These are phyloP conservation scores for Crotalus viridis DNA, from an alignment of 2,113 vertebrate species.

Conservation along the genomic window DNA sequence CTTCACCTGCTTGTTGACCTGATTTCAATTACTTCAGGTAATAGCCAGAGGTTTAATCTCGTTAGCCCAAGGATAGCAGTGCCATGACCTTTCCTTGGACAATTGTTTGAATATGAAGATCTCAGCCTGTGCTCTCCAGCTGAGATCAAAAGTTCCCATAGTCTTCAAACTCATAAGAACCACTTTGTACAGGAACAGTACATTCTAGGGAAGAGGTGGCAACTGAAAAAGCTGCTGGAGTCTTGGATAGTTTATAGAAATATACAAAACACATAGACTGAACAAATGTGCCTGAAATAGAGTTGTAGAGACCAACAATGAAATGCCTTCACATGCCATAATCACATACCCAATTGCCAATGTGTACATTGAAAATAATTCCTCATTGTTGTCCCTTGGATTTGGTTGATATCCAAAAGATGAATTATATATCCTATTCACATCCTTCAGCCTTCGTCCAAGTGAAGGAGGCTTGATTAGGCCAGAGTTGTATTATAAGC, in stretches of 20 bases:
- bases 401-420: background rate
- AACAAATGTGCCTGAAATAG: background rate
- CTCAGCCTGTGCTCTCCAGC: background rate
- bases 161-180: background rate
- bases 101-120: background rate
- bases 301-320: background rate
- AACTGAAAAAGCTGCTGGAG: background rate
- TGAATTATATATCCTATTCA: background rate
- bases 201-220: background rate
- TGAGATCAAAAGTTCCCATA: background rate
- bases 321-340: background rate
- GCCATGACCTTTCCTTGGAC: background rate
- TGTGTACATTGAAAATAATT: background rate
- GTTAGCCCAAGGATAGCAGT: background rate
- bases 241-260: background rate
- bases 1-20: background rate
- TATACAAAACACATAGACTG: background rate
- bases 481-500: background rate
- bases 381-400: background rate
- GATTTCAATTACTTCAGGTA: background rate
- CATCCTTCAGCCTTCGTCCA: background rate
- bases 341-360: background rate
- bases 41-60: slow-evolving; percentile 13
- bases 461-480: background rate
- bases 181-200: background rate